A percentile compares a stretch with the other conserved stretches of the same genome.
These are phyloP conservation scores for Ips typographus DNA, from an alignment of 1,140 invertebrate species.

Conservation along the genomic window DNA sequence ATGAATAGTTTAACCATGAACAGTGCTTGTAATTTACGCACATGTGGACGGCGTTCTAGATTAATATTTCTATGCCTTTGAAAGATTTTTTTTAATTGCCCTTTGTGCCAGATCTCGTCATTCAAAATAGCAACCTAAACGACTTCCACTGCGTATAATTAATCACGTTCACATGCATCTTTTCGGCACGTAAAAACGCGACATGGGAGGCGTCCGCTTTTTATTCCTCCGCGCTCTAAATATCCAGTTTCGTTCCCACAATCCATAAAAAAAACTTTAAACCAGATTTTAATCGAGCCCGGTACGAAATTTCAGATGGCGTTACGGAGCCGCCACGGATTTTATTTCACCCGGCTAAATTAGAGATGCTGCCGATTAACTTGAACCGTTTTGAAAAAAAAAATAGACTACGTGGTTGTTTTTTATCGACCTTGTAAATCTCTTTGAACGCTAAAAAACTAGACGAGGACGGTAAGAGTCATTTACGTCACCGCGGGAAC, in stretches of 20 bases:
- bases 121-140: too few relatives aligned
- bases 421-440: conserved; percentile 1
- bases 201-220: conserved; percentile 21
- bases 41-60: too few relatives aligned
- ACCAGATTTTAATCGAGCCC: conserved; percentile 8
- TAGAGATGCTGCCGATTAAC: neutral
- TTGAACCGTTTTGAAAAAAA: neutral
- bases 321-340: neutral
- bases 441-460: neutral
- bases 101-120: too few relatives aligned
- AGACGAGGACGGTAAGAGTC: neutral
- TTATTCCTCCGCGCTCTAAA: conserved; percentile 1
- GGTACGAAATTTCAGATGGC: neutral
- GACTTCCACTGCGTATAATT: conserved; percentile 13
- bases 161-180: conserved; percentile 24
- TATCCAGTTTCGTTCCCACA: conserved; percentile 12
- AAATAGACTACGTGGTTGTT: neutral
- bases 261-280: conserved; percentile 5
- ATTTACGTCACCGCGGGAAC: conserved; percentile 7
- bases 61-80: too few relatives aligned
- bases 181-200: conserved; percentile 16
- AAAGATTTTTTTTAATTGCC: too few relatives aligned
- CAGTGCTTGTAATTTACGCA: too few relatives aligned
- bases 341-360: neutral
- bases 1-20: too few relatives aligned